Percentiles rank a stretch among this genome's conserved stretches.
Evolutionary conservation across 2,888 invertebrate species (phyloP).

Genomic region (Catocala nupta): DNA sequence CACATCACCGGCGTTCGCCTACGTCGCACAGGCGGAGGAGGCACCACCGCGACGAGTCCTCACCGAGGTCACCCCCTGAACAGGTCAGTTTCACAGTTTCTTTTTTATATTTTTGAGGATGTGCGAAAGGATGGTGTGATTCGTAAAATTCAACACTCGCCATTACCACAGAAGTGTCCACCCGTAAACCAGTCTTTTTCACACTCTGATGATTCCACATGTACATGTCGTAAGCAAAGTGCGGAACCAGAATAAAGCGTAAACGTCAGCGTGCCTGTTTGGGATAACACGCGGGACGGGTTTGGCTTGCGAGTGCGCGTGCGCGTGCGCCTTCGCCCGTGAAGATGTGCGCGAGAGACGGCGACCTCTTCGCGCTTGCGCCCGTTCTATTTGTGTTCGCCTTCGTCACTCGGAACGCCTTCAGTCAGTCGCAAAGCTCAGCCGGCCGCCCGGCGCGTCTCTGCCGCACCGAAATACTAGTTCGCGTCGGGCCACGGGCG

Average conservation of each 20-base stretch:
- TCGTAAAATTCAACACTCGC: conserved; percentile 70
- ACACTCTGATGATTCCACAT: conserved; percentile 55
- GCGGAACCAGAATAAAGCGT: conserved; percentile 82
- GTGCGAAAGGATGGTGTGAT: conserved; percentile 67
- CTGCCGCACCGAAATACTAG: conserved; percentile 72
- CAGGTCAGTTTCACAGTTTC: conserved; percentile 80
- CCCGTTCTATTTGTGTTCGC: conserved; percentile 86
- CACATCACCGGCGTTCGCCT: conserved; percentile 93
- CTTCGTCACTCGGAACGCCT: conserved; percentile 85
- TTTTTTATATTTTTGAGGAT: conserved; percentile 61
- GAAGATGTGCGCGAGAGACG: conserved; percentile 86
- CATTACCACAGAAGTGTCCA: conserved; percentile 75
- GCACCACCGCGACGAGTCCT: conserved; percentile 84
- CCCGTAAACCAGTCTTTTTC: conserved; percentile 74
- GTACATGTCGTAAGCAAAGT: conserved; percentile 72
- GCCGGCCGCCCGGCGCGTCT: conserved; percentile 84
- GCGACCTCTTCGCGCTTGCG: conserved; percentile 86
- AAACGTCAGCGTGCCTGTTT: conserved; percentile 81
- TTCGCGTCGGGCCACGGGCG: conserved; percentile 77
- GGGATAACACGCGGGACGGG: conserved; percentile 80
- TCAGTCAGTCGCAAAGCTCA: conserved; percentile 86
- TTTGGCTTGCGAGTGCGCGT: conserved; percentile 84
- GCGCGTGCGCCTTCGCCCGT: conserved; percentile 85
- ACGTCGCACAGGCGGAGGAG: conserved; percentile 92
- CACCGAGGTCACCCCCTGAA: conserved; percentile 82